Evolutionary conservation across 2,113 vertebrate genomes (phyloP).

Genomic region (Trichomycterus rosablanca): DNA sequence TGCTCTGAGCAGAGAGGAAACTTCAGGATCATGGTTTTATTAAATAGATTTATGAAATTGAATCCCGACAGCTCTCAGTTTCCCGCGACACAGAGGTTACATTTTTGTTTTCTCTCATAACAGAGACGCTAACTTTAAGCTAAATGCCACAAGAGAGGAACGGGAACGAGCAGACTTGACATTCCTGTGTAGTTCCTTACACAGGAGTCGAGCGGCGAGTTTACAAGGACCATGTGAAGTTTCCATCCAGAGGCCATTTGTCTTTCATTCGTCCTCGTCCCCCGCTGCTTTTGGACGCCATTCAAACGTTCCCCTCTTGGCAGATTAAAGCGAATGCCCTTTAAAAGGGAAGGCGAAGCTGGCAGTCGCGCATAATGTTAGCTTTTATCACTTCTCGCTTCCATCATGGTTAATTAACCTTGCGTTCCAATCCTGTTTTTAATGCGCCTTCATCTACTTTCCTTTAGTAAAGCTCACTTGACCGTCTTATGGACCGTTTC

Average conservation of each 20-base stretch:
- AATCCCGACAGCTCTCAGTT: not conserved
- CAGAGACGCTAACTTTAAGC: constrained; percentile 7
- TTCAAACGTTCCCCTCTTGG: constrained; percentile 30
- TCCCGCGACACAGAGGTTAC: constrained; percentile 3
- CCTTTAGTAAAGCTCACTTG: not conserved
- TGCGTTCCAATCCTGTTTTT: not conserved
- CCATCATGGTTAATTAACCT: constrained; percentile 13
- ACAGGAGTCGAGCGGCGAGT: constrained; percentile 5
- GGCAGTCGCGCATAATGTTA: not conserved
- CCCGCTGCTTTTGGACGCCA: constrained; percentile 38
- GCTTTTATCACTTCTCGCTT: constrained; percentile 6
- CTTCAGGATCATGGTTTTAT: too few relatives aligned
- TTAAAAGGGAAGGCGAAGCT: constrained; percentile 30
- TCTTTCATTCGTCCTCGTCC: constrained; percentile 42
- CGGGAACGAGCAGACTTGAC: constrained; percentile 28
- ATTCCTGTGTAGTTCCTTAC: constrained; percentile 50
- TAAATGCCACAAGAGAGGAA: constrained; percentile 26
- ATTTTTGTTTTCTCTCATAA: constrained; percentile 12
- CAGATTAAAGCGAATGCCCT: constrained; percentile 27
- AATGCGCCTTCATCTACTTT: not conserved
- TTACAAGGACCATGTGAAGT: constrained; percentile 41
- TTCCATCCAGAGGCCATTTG: constrained; percentile 53
- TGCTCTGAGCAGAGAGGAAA: too few relatives aligned
- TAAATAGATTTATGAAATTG: not conserved
- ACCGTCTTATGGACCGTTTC: too few relatives aligned